Conservation (phyloP, 2,113 vertebrate species). For the Thryonomys swinderianus region DNA sequence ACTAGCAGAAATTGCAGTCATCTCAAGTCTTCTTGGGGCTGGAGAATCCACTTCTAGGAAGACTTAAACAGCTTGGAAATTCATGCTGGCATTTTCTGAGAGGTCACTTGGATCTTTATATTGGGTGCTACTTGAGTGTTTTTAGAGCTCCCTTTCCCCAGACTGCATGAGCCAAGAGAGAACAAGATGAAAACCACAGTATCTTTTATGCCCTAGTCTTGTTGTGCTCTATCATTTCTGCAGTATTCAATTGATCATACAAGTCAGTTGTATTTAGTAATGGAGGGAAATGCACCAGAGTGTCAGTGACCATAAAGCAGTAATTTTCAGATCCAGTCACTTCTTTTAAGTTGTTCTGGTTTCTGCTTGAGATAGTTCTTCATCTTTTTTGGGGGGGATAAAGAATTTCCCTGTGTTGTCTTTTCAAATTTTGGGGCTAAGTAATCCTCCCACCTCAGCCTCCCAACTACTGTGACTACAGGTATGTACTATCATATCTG, state of each 20-base stretch:
- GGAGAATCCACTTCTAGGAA: neutral
- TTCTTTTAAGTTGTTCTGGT: neutral
- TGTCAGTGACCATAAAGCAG: neutral
- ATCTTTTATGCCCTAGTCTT: neutral
- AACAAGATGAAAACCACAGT: neutral
- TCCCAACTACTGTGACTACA: neutral
- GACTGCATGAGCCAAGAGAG: neutral
- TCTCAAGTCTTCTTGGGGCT: neutral
- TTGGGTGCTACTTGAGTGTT: neutral
- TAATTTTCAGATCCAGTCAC: neutral
- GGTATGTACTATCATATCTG: neutral
- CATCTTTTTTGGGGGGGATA: neutral
- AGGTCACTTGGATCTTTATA: neutral
- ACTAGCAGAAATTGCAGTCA: neutral
- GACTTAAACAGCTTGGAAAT: neutral
- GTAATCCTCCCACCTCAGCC: neutral
- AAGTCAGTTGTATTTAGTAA: neutral
- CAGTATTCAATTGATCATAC: neutral
- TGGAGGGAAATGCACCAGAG: neutral
- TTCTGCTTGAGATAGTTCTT: neutral
- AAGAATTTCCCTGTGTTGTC: neutral
- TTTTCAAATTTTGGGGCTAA: neutral
- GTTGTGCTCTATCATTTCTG: neutral
- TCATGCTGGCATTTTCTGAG: neutral
- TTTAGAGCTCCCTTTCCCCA: neutral